A percentile compares a stretch with the other conserved stretches of the same genome.
These are phyloP conservation scores for Epinotia demarniana DNA, from an alignment of 2,888 invertebrate genomes.

Conservation along the genomic window DNA sequence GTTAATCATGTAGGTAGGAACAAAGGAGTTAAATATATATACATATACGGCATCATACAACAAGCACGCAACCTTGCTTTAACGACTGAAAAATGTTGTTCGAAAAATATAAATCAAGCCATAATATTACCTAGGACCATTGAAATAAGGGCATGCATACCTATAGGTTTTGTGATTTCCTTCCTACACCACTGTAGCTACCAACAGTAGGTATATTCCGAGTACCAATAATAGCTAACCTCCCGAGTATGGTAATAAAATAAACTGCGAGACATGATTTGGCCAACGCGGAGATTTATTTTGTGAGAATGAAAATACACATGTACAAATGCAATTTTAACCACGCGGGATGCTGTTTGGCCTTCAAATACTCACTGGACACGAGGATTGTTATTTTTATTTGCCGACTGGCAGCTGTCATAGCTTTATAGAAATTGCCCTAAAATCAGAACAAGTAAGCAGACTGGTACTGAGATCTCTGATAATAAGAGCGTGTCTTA, in stretches of 20 bases:
- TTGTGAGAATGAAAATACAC: slow-evolving; percentile 3
- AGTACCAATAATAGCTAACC: background rate
- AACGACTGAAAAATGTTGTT: no score
- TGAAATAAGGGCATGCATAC: no score
- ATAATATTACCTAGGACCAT: no score
- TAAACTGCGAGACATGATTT: background rate
- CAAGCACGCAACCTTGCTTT: no score
- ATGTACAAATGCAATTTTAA: slow-evolving; percentile 12
- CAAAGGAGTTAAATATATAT: background rate
- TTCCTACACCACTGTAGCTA: no score
- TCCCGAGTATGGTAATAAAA: background rate
- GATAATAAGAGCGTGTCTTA: background rate
- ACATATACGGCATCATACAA: no score
- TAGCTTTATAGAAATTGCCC: slow-evolving; percentile 1
- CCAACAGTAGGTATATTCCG: no score
- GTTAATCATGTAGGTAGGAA: background rate
- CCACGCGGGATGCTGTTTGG: background rate
- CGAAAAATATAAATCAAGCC: no score
- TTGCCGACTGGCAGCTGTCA: slow-evolving; percentile 8
- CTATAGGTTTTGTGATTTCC: no score
- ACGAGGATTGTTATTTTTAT: background rate
- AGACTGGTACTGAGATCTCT: background rate
- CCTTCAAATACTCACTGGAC: slow-evolving; percentile 7
- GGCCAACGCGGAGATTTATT: slow-evolving; percentile 14
- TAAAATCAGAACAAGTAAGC: background rate